phyloP scores from a whole-genome alignment of 2,797 vertebrate genomes.

The Sebastes kiyomatsui region DNA sequence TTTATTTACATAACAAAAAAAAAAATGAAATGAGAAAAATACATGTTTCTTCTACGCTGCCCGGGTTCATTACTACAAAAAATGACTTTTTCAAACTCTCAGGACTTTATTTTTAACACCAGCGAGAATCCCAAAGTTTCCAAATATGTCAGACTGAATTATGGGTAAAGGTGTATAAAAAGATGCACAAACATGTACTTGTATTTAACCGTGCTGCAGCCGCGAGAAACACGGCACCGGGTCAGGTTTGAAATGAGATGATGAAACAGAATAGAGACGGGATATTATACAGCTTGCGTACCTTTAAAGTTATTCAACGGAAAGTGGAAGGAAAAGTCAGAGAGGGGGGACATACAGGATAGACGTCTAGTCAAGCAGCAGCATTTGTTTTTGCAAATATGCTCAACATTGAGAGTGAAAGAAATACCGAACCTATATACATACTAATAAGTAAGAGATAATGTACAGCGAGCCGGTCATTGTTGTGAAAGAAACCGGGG shows the following conservation, averaged over 20 bases:
- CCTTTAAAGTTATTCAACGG: background rate
- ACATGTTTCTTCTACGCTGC: background rate
- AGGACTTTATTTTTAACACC: slow-evolving; percentile 27
- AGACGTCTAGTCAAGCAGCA: too few relatives aligned
- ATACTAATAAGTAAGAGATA: background rate
- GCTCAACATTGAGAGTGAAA: background rate
- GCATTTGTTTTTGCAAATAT: background rate
- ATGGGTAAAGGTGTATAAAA: slow-evolving; percentile 24
- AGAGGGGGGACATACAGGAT: background rate
- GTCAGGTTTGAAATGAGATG: background rate
- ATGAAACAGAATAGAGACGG: background rate
- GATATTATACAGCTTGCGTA: background rate
- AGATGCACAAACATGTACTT: slow-evolving; percentile 25
- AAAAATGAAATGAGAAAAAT: background rate
- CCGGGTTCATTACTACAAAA: background rate
- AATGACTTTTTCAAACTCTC: background rate
- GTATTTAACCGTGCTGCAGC: background rate
- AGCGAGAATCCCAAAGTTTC: slow-evolving; percentile 25
- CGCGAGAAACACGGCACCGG: background rate
- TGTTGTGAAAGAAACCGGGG: too few relatives aligned
- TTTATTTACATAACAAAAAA: slow-evolving; percentile 17
- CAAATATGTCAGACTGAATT: slow-evolving; percentile 42
- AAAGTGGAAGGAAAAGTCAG: background rate
- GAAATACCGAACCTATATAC: background rate
- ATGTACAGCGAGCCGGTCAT: too few relatives aligned